These are phyloP conservation scores for Callipepla californica DNA, from an alignment of 2,113 vertebrate genomes.

Conservation along the genomic window DNA sequence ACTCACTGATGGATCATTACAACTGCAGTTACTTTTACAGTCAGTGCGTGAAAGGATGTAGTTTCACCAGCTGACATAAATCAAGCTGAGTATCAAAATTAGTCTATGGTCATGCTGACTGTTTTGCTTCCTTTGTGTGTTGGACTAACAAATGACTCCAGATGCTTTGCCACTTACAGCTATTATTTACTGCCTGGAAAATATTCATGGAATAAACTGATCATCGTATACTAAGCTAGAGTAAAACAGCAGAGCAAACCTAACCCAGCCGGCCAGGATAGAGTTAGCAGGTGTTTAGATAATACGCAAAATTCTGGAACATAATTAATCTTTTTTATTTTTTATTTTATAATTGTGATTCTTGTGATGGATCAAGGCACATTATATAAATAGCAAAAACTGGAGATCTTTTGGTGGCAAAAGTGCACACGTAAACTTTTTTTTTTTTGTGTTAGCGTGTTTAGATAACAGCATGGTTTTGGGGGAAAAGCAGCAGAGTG, in stretches of 20 bases:
- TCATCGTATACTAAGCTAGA: not conserved
- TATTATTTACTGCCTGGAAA: constrained; percentile 7
- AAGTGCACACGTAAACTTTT: not conserved
- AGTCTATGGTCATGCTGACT: not conserved
- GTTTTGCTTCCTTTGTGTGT: not conserved
- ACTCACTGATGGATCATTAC: not conserved
- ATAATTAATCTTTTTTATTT: not conserved
- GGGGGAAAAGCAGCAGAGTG: not conserved
- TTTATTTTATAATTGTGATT: not conserved
- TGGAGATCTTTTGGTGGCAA: not conserved
- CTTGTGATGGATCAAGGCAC: not conserved
- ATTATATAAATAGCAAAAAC: not conserved
- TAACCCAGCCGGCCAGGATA: not conserved
- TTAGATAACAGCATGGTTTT: not conserved
- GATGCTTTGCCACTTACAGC: not conserved
- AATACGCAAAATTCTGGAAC: not conserved
- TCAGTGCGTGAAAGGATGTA: not conserved
- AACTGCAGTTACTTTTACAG: not conserved
- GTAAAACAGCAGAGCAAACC: not conserved
- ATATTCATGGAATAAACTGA: not conserved
- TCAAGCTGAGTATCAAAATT: not conserved
- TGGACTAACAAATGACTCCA: constrained; percentile 36
- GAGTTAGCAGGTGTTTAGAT: constrained; percentile 3
- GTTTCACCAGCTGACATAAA: constrained; percentile 5
- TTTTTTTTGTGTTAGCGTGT: not conserved